Evolutionary conservation across 2,888 invertebrate species (phyloP), one percentile per base, ranked within the genome.

Genomic region (Athalia circularis): DNA sequence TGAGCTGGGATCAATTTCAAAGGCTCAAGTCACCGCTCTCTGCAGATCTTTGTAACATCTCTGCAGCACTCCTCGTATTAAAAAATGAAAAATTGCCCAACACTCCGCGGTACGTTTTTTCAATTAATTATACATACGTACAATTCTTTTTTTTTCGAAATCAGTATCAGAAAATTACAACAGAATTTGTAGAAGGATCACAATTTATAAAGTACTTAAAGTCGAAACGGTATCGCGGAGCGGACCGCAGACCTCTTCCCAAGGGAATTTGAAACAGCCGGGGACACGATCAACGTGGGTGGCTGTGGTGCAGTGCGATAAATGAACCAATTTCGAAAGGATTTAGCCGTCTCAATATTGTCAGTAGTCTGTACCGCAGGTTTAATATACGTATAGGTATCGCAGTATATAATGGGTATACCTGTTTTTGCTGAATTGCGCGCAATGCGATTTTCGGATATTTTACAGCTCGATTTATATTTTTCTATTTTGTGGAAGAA

Each of bases 301-400:
- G 82, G 79, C 82, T 81, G 83, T 81, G 83, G 83, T 84, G 80
- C 79, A 80, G 79, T 65, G 82, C 84, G 84, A 84, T 84, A 86
- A 85, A 85, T 85, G 85, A 84, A 85, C 82, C 86, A 85, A 85
- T 86, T 85, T 85, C 81, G 81, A 67, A 81, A 84, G 83, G 85
- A 85, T 83, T 84, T 84, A 83, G 82, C 81, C 80, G 82, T 81
- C 83, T 83, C 81, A 79, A 82, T 85, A 82, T 83, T 84, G 83
- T 79, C 80, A 81, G 81, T 29, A 29, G 29, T 80, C 81, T 81
- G 79, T 72, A 80, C 78, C 77, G 81, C 72, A 54, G 77, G 80
- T 82, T 1, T 29, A 29, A 29, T 29, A 29, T 29, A 29, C 29
- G 29, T 29, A 29, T 29, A 79, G 79, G 81, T 82, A 83, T 70